phyloP scores from a whole-genome alignment of 2,797 vertebrate species.

The Sphenodon punctatus region DNA sequence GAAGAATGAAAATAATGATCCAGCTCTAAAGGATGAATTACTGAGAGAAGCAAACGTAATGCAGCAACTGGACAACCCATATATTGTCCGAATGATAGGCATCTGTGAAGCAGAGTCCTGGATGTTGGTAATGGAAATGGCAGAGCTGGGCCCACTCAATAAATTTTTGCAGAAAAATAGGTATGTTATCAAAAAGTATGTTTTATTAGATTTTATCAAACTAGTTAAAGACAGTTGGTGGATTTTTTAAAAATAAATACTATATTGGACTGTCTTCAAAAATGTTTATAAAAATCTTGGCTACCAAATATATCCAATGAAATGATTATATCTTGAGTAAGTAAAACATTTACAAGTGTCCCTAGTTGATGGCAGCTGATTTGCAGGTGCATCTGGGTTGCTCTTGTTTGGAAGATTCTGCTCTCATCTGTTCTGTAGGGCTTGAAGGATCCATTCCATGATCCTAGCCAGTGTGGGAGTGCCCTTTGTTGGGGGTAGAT shows the following conservation, averaged over 20 bases:
- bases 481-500: no score
- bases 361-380: neutral
- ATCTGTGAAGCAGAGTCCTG: slow-evolving; percentile 94
- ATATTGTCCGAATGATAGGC: slow-evolving; percentile 98
- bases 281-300: neutral
- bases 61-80: slow-evolving; percentile 97
- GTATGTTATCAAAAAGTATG: slow-evolving; percentile 61
- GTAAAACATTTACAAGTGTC: neutral
- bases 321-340: neutral
- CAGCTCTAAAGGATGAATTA: slow-evolving; percentile 86
- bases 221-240: neutral
- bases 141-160: slow-evolving; percentile 91
- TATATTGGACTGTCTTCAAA: neutral
- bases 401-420: neutral
- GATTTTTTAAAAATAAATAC: neutral
- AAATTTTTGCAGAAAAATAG: slow-evolving; percentile 92
- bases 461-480: no score
- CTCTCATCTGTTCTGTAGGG: neutral
- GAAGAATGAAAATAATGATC: slow-evolving; percentile 89
- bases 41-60: slow-evolving; percentile 92
- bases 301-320: neutral
- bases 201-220: neutral
- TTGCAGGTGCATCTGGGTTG: neutral
- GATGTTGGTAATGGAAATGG: slow-evolving; percentile 99
- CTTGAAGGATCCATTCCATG: no score